Evolutionary conservation across 2,113 vertebrate genomes (phyloP), one percentile per base, ranked within the genome.

Genomic region (Nymphicus hollandicus): DNA sequence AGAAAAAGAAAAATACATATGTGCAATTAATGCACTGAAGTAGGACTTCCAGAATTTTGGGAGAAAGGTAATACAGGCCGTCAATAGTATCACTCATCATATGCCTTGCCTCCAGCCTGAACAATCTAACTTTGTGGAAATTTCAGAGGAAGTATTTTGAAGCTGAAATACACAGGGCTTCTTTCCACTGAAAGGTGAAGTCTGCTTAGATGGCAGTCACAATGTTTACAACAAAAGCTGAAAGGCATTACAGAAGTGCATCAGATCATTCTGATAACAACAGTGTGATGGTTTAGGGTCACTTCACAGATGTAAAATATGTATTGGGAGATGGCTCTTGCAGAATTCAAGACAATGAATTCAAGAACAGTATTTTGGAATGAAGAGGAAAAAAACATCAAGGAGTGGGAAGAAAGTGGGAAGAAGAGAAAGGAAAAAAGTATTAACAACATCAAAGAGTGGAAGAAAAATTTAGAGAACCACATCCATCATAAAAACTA

Each of bases 311-410:
- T 28, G 28, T 7, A 44, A 74, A 81, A 44, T 5, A 23, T 0
- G 1, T 29, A 81, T 17, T 19, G 28, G 28, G n/a, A 70, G 29
- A 68, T 11, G 18, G 50, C 10, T 85, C 39, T 64, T 60, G 10
- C 25, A 87, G 28, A 72, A 74, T 50, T 50, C 33, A 25, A 63
- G 9, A 55, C 39, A 71, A 60, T 6, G 53, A 83, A 89, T 41
- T 94, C 3, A 3, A 77, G 39, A 81, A 52, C 16, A 66, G 9
- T 6, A 24, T 12, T 87, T 46, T 35, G 19, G 58, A 55, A 87
- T 35, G 7, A 84, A 68, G 23, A 74, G 0, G 1, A 46, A 78
- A 39, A 47, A 81, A 72, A 27, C 0, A 0, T 11, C 11, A 29
- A 73, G 19, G 47, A 66, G 18, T 25, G 23, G 9, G 24, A 44